A percentile compares a stretch with the other conserved stretches of the same genome.
phyloP scores from a whole-genome alignment of 2,888 invertebrate species.

The Amblyteles armatorius region DNA sequence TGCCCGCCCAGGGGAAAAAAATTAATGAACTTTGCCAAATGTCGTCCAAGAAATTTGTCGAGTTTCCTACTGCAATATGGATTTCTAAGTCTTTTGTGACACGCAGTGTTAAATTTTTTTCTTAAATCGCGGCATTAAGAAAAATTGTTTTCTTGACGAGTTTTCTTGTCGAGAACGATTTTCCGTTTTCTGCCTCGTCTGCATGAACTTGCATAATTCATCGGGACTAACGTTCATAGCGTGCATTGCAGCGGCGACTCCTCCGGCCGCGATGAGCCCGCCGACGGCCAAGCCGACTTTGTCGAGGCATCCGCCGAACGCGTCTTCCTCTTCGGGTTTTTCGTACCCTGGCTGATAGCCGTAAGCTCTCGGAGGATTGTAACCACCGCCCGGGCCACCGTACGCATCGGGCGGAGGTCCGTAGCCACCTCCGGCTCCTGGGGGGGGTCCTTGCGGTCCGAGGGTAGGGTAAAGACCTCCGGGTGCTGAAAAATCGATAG shows the following conservation, averaged over 20 bases:
- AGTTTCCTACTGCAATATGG: not conserved
- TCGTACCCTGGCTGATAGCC: constrained; percentile 76
- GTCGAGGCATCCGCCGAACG: constrained; percentile 78
- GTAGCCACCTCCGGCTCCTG: constrained; percentile 70
- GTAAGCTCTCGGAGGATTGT: constrained; percentile 73
- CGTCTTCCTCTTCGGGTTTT: constrained; percentile 78
- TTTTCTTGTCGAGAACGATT: not conserved
- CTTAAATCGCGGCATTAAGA: not conserved
- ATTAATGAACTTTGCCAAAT: too few relatives aligned
- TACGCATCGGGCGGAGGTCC: constrained; percentile 74
- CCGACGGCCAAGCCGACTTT: constrained; percentile 82
- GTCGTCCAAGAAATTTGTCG: too few relatives aligned
- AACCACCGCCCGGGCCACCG: constrained; percentile 70
- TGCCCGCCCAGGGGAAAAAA: too few relatives aligned
- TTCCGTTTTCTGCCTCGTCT: not conserved
- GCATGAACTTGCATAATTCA: constrained; percentile 8
- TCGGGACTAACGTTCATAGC: constrained; percentile 77
- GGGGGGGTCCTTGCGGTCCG: constrained; percentile 71
- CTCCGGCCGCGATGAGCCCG: constrained; percentile 82
- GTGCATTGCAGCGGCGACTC: constrained; percentile 82
- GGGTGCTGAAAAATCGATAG: constrained; percentile 74
- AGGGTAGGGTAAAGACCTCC: constrained; percentile 81
- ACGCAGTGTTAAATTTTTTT: too few relatives aligned
- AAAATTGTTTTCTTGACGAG: not conserved
- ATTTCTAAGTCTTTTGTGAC: not conserved